A percentile compares a stretch with the other conserved stretches of the same genome.
phyloP scores from a whole-genome alignment of 2,888 invertebrate genomes.

The Gortyna flavago region DNA sequence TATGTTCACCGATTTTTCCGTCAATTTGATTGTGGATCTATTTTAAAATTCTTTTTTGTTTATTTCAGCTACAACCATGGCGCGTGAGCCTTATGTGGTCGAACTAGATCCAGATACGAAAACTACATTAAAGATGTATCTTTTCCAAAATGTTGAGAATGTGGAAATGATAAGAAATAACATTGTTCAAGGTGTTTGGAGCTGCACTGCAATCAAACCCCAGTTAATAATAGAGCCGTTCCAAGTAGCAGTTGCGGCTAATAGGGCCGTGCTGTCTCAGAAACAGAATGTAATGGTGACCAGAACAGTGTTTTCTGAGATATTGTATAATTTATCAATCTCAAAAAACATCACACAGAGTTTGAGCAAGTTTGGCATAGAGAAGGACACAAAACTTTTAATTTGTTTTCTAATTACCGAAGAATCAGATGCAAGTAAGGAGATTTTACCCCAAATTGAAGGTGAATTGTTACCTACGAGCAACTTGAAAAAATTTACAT shows the following conservation, averaged over 20 bases:
- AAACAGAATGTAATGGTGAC: constrained; percentile 89
- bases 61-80: constrained; percentile 66
- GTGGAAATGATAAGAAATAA: constrained; percentile 87
- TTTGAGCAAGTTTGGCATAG: constrained; percentile 91
- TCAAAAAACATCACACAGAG: constrained; percentile 93
- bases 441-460: constrained; percentile 86
- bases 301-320: constrained; percentile 91
- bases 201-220: constrained; percentile 91
- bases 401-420: constrained; percentile 78
- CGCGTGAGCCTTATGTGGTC: constrained; percentile 73
- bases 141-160: constrained; percentile 91
- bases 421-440: constrained; percentile 71
- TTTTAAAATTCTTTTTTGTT: no score
- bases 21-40: no score
- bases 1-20: no score
- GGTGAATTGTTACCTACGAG: constrained; percentile 89
- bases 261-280: constrained; percentile 90
- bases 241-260: constrained; percentile 91
- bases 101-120: constrained; percentile 85
- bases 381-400: constrained; percentile 76
- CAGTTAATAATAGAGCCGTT: constrained; percentile 90
- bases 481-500: constrained; percentile 84
- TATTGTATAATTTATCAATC: constrained; percentile 92
- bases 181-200: constrained; percentile 89
- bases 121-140: constrained; percentile 84